Conservation (phyloP, 2,113 vertebrate species). For the Ammospiza caudacuta region DNA sequence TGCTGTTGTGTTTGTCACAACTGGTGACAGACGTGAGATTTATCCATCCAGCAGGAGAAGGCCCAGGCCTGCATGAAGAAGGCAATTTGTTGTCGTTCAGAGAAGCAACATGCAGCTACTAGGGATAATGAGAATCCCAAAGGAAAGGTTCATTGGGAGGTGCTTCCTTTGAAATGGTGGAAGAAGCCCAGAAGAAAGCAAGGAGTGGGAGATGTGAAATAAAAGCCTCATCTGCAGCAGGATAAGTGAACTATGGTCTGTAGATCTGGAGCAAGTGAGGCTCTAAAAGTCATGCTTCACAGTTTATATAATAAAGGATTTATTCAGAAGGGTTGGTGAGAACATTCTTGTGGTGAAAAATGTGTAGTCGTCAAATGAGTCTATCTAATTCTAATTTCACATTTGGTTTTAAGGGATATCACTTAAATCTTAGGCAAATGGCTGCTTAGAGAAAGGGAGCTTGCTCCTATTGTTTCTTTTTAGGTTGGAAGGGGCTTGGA, state of each 20-base stretch:
- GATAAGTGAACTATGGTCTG: neutral
- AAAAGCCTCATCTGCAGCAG: neutral
- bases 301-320: neutral
- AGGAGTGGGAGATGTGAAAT: neutral
- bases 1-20: neutral
- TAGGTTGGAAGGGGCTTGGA: neutral
- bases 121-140: neutral
- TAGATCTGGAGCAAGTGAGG: neutral
- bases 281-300: neutral
- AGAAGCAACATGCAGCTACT: neutral
- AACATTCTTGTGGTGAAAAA: neutral
- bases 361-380: neutral
- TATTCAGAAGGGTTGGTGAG: neutral
- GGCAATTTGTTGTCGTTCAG: neutral
- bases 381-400: neutral
- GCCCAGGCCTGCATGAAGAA: neutral
- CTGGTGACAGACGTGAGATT: neutral
- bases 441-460: neutral
- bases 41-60: neutral
- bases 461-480: neutral
- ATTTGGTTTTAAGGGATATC: neutral
- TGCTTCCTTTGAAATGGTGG: neutral
- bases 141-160: neutral
- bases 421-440: neutral
- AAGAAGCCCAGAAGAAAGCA: neutral